Conservation (phyloP, 2,113 vertebrate genomes). For the Ochotona curzoniae region DNA sequence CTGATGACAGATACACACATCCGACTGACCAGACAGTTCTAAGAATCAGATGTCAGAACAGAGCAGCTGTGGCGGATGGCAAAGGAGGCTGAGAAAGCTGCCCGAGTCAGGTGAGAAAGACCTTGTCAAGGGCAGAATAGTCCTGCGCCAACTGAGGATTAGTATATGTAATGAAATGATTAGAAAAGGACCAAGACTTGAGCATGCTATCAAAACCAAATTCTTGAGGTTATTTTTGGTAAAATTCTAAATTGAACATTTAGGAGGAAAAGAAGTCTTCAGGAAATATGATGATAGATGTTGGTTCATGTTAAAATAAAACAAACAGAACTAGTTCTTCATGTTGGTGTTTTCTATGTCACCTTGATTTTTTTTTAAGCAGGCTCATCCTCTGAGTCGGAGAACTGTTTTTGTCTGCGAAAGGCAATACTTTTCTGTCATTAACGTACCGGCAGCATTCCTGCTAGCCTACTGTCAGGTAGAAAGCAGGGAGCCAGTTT, state of each 20-base stretch:
- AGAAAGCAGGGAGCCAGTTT: background rate
- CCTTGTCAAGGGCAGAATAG: background rate
- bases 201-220: slow-evolving; percentile 6
- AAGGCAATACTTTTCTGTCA: background rate
- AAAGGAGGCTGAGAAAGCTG: background rate
- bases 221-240: slow-evolving; percentile 63
- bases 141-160: slow-evolving; percentile 8
- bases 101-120: background rate
- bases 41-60: background rate
- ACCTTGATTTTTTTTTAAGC: background rate
- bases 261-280: slow-evolving; percentile 58
- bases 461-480: background rate
- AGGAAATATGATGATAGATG: slow-evolving; percentile 17
- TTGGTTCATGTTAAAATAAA: slow-evolving; percentile 28
- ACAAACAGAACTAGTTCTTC: slow-evolving; percentile 17
- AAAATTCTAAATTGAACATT: slow-evolving; percentile 50
- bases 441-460: background rate
- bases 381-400: background rate
- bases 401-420: background rate
- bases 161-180: slow-evolving; percentile 11
- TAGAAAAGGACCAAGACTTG: background rate
- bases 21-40: background rate
- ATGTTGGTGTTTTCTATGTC: background rate
- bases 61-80: background rate
- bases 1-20: background rate